A percentile compares a stretch with the other conserved stretches of the same genome.
These are phyloP conservation scores for Eurystomus glaucurus DNA, from an alignment of 2,797 vertebrate species.

Conservation along the genomic window DNA sequence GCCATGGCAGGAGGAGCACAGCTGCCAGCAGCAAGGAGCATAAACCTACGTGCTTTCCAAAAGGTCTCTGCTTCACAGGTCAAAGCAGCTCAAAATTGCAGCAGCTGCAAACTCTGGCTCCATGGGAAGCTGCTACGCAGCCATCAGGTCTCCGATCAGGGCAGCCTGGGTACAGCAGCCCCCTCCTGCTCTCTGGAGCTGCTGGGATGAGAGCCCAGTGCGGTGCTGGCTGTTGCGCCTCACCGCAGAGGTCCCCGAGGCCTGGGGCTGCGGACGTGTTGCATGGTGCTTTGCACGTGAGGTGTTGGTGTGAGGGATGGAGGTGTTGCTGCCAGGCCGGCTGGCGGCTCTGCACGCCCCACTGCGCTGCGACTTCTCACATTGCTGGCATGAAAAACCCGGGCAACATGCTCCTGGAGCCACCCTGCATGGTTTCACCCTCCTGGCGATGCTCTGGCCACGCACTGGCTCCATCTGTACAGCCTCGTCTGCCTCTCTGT, in stretches of 20 bases:
- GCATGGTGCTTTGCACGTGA: background rate
- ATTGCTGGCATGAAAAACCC: background rate
- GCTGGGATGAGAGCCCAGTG: accelerated
- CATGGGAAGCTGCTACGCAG: background rate
- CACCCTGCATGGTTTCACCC: background rate
- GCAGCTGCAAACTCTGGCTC: background rate
- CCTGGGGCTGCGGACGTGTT: accelerated
- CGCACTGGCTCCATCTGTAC: background rate
- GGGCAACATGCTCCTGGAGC: background rate
- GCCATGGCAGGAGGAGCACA: background rate
- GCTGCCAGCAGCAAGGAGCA: background rate
- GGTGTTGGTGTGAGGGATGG: accelerated
- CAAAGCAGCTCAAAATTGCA: background rate
- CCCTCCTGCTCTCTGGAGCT: accelerated
- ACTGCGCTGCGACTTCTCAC: accelerated
- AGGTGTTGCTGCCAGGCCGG: background rate
- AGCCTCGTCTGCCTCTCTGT: background rate
- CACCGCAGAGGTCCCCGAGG: background rate
- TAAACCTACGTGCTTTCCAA: accelerated
- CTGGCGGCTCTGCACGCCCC: background rate
- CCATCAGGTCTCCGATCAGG: background rate
- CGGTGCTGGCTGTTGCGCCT: accelerated
- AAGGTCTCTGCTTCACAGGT: background rate
- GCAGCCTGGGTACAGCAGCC: accelerated
- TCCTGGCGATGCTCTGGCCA: background rate